Evolutionary conservation across 2,113 vertebrate genomes (phyloP), one percentile per base, ranked within the genome.

Genomic region (Ciconia maguari): DNA sequence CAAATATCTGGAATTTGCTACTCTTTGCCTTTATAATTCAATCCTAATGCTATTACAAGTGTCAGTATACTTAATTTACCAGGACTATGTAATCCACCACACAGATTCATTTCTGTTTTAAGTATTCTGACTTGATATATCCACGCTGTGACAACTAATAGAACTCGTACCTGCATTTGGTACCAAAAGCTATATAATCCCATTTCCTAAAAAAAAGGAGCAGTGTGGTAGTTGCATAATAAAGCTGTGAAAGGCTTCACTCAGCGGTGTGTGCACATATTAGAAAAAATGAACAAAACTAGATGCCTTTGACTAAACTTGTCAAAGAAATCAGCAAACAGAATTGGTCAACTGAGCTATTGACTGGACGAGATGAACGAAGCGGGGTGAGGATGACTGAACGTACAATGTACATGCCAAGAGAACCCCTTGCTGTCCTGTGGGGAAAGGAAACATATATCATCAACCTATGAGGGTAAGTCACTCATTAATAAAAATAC

Each of bases 181-280:
- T 65, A 60, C 11, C n/a, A 51, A 60, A 83, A 83, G 22, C 13
- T 34, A 70, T 38, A 49, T 41, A 60, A 49, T 49, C 5, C 6
- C 1, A 42, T 64, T 78, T 60, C 25, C 29, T 51, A 26, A 60
- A 11, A n/a, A 69, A 32, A 48, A 30, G 6, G 6, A 58, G 4
- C 7, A 13, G 11, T 30, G n/a, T 25, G 8, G 34, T 42, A 51
- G 20, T 20, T 72, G 22, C 17, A 38, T 46, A 66, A 46, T 19
- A 81, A 89, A 64, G 4, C 14, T 65, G 4, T 68, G 80, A 72
- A 91, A 48, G 19, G 6, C 32, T 87, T 87, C 34, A 19, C 19
- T 38, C 57, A 60, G 44, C 1, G 1, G 6, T 55, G 15, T 48
- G 18, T 0, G 1, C 51, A 49, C 10, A 32, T 27, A 20, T 2